Conservation (phyloP, 2,797 vertebrate species). For the Cyprinella venusta region DNA sequence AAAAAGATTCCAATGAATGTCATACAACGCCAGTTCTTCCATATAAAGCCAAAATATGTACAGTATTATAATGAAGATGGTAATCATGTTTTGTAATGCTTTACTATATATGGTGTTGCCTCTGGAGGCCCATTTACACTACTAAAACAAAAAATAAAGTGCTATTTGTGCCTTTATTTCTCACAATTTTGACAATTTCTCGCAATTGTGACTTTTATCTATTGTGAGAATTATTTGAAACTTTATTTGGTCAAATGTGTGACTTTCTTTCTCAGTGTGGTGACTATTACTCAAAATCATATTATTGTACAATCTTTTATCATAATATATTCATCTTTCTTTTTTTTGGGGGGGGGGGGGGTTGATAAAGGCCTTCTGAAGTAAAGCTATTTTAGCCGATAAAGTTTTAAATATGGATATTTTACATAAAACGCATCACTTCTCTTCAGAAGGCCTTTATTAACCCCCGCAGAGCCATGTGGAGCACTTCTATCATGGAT, state of each 20-base stretch:
- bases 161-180: background rate
- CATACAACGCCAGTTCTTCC: background rate
- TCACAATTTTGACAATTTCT: background rate
- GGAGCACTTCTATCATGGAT: too few species aligned
- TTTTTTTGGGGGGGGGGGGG: too few species aligned
- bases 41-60: background rate
- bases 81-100: background rate
- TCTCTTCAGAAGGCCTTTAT: too few species aligned
- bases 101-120: background rate
- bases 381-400: too few species aligned
- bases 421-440: too few species aligned
- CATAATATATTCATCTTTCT: background rate
- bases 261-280: background rate
- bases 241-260: background rate
- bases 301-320: background rate
- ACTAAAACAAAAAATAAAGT: background rate
- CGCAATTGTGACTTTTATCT: background rate
- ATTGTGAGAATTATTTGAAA: too few species aligned
- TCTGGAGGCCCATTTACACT: background rate
- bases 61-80: background rate
- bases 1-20: background rate
- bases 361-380: too few species aligned
- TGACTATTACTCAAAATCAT: background rate
- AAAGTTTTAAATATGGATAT: too few species aligned
- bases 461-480: too few species aligned